Evolutionary conservation across 1,140 invertebrate species (phyloP).

Genomic region (Acromyrmex charruanus): DNA sequence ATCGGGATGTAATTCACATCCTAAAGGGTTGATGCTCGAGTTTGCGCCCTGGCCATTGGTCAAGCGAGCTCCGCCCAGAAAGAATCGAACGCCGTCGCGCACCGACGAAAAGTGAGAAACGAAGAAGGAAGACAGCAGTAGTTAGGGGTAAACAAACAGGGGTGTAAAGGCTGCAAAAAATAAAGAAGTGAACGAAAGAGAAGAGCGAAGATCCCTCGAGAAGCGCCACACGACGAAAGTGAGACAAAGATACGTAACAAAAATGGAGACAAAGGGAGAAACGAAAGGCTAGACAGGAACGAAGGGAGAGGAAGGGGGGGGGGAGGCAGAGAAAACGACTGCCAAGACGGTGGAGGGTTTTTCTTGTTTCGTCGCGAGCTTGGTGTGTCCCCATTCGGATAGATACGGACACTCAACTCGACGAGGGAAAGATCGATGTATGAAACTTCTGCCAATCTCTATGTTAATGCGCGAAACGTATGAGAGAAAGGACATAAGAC

Average conservation of each 20-base stretch:
- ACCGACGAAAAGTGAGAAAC: constrained; percentile 53
- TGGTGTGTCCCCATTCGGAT: constrained; percentile 68
- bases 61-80: constrained; percentile 83
- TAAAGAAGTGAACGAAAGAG: constrained; percentile 19
- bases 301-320: neutral
- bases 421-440: constrained; percentile 84
- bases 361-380: constrained; percentile 70
- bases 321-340: constrained; percentile 18
- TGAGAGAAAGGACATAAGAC: constrained; percentile 43
- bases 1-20: constrained; percentile 14
- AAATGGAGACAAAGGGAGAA: constrained; percentile 43
- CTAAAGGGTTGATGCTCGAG: constrained; percentile 67
- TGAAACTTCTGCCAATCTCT: constrained; percentile 86
- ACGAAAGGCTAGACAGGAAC: constrained; percentile 1
- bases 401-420: constrained; percentile 80
- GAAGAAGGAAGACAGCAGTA: constrained; percentile 22
- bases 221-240: neutral
- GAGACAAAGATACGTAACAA: constrained; percentile 18
- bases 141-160: constrained; percentile 45
- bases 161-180: constrained; percentile 42
- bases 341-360: constrained; percentile 47
- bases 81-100: constrained; percentile 77
- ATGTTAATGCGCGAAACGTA: constrained; percentile 83
- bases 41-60: constrained; percentile 84
- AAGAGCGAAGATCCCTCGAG: constrained; percentile 12